Percentiles rank a stretch among this genome's conserved stretches.
phyloP scores from a whole-genome alignment of 2,888 invertebrate genomes.

The Pachycephus smyrnensis region DNA sequence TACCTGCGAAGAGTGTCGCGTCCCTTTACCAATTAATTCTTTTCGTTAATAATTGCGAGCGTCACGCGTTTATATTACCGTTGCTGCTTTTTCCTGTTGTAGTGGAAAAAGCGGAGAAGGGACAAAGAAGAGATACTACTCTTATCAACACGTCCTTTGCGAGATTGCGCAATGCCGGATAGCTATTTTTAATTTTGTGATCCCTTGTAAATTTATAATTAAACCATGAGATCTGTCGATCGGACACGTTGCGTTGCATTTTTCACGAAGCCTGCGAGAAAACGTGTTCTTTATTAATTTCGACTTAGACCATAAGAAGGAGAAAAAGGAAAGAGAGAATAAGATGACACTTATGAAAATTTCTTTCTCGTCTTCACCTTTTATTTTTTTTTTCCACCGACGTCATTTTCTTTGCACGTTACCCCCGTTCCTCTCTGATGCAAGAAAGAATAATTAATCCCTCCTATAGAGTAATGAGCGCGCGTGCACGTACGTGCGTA shows the following conservation, averaged over 20 bases:
- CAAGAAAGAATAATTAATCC: not conserved
- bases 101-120: not conserved
- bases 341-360: slow-evolving; percentile 1
- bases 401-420: slow-evolving; percentile 17
- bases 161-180: not conserved
- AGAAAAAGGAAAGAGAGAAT: not conserved
- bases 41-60: not conserved
- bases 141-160: not conserved
- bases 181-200: not conserved
- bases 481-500: not conserved
- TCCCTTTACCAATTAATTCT: not conserved
- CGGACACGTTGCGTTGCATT: not conserved
- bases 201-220: not conserved
- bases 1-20: not conserved
- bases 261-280: not conserved
- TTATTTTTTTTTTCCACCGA: slow-evolving; percentile 1
- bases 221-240: not conserved
- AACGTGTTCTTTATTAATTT: not conserved
- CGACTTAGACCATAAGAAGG: slow-evolving; percentile 9
- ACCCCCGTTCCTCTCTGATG: not conserved
- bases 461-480: not conserved
- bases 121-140: not conserved
- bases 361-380: not conserved
- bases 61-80: not conserved
- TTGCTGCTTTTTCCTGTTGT: not conserved